These are phyloP conservation scores for Andrena minutula DNA, from an alignment of 2,888 invertebrate species.

Conservation along the genomic window DNA sequence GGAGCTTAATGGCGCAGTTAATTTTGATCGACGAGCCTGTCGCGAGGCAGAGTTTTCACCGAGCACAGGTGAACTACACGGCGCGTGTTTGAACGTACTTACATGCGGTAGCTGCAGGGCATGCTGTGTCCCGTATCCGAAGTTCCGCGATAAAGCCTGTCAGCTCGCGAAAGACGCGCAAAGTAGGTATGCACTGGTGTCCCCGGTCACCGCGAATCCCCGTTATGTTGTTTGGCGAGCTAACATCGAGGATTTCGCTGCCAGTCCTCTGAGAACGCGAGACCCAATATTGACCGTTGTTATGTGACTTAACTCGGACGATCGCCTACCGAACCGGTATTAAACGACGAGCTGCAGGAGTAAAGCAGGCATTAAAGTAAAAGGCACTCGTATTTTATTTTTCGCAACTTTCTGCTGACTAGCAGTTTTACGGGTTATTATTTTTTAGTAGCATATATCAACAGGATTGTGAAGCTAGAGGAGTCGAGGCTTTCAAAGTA, in stretches of 20 bases:
- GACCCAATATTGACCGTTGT: constrained; percentile 3
- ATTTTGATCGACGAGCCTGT: constrained; percentile 41
- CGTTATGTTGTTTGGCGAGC: background rate
- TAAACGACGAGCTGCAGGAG: background rate
- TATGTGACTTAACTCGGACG: background rate
- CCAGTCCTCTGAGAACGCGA: background rate
- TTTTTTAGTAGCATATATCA: no score
- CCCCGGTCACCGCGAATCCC: background rate
- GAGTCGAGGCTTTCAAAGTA: background rate
- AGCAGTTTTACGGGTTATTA: no score
- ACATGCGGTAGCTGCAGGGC: background rate
- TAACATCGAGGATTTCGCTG: background rate
- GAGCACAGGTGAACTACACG: constrained; percentile 30
- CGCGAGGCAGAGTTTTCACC: constrained; percentile 38
- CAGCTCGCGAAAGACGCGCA: background rate
- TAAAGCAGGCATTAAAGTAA: no score
- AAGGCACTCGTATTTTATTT: no score
- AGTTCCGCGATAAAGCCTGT: background rate
- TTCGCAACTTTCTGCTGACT: no score
- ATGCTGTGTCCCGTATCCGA: background rate
- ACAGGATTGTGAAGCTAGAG: background rate
- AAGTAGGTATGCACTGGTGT: background rate
- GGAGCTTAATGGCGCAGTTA: constrained; percentile 41
- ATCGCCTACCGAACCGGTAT: background rate
- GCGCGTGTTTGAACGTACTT: background rate